phyloP scores from a whole-genome alignment of 2,113 vertebrate genomes.

The Ophthalmolycus amberensis region DNA sequence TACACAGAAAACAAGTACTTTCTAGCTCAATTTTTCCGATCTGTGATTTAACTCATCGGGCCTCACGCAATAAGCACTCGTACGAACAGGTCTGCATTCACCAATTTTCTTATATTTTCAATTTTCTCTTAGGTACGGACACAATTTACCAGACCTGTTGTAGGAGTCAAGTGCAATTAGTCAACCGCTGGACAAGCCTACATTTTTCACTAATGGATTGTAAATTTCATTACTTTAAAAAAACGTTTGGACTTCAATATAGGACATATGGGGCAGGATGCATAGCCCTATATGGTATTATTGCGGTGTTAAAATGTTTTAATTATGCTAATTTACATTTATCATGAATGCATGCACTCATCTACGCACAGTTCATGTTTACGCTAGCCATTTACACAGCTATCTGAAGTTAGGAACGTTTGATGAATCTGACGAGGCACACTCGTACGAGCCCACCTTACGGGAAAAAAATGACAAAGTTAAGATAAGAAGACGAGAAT shows the following conservation, averaged over 20 bases:
- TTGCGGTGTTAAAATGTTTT: too few relatives aligned
- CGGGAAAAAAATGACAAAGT: too few relatives aligned
- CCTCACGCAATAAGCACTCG: neutral
- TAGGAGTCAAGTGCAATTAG: neutral
- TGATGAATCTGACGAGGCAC: too few relatives aligned
- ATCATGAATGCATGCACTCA: too few relatives aligned
- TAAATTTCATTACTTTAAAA: too few relatives aligned
- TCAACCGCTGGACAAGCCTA: neutral
- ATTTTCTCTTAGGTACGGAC: neutral
- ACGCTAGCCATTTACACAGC: too few relatives aligned
- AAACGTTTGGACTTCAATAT: neutral
- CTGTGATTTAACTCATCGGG: neutral
- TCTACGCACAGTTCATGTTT: too few relatives aligned
- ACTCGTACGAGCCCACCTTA: neutral
- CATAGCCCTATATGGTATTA: neutral
- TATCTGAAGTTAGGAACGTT: too few relatives aligned
- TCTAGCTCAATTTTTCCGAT: neutral
- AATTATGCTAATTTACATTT: too few relatives aligned
- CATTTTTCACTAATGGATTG: neutral
- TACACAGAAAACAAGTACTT: neutral
- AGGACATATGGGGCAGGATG: neutral
- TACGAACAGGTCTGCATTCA: neutral
- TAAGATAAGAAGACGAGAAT: too few relatives aligned
- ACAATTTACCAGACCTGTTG: neutral
- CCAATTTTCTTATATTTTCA: neutral